Evolutionary conservation across 2,797 vertebrate genomes (phyloP).

Genomic region (Sebastes reedi): DNA sequence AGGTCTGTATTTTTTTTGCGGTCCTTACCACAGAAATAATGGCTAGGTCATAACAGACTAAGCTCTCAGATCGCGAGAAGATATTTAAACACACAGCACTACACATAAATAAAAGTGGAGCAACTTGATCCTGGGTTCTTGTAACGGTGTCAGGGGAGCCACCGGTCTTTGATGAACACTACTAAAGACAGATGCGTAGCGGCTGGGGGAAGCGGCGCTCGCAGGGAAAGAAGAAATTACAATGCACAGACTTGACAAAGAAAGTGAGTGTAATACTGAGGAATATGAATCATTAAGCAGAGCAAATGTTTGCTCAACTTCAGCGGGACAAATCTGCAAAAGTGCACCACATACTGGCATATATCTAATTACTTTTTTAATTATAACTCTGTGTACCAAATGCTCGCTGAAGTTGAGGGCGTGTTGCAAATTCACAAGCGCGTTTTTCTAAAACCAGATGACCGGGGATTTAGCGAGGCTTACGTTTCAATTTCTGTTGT

Average conservation of each 20-base stretch:
- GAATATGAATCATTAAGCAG: constrained; percentile 70
- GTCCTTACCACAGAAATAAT: constrained; percentile 63
- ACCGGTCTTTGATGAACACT: constrained; percentile 70
- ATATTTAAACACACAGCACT: constrained; percentile 67
- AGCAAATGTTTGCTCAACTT: constrained; percentile 72
- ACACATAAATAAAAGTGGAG: constrained; percentile 73
- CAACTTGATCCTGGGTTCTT: constrained; percentile 71
- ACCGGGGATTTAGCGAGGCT: constrained; percentile 43
- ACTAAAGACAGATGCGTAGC: constrained; percentile 59
- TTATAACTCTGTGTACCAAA: constrained; percentile 22
- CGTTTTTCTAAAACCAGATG: constrained; percentile 41
- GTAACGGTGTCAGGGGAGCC: constrained; percentile 64
- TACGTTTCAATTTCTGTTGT: constrained; percentile 62
- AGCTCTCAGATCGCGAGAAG: constrained; percentile 51
- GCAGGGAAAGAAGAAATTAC: constrained; percentile 43
- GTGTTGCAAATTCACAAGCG: constrained; percentile 43
- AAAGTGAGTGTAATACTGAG: constrained; percentile 43
- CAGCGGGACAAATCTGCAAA: constrained; percentile 47
- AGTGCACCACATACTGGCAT: constrained; percentile 3
- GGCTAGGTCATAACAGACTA: constrained; percentile 69
- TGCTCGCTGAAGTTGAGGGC: constrained; percentile 17
- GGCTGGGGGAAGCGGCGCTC: constrained; percentile 28
- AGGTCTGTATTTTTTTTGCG: constrained; percentile 46
- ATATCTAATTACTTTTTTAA: constrained; percentile 48
- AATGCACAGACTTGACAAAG: constrained; percentile 59